These are phyloP conservation scores for Solenopsis invicta DNA, from an alignment of 1,140 invertebrate genomes.

Conservation along the genomic window DNA sequence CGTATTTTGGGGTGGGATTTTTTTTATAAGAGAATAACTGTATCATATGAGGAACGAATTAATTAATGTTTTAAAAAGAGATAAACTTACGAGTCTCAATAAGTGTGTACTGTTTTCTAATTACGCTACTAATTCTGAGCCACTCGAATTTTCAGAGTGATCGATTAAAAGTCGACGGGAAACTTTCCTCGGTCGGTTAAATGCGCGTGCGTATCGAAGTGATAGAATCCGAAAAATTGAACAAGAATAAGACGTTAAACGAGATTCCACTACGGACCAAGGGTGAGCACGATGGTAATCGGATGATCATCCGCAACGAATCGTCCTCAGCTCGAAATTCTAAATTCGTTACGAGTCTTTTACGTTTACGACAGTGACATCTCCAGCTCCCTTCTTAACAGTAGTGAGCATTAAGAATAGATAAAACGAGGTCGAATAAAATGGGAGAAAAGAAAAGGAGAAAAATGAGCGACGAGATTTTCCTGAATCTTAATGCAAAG, in stretches of 20 bases:
- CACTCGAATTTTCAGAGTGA: neutral
- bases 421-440: conserved; percentile 11
- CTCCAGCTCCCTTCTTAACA: neutral
- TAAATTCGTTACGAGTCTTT: conserved; percentile 78
- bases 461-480: conserved; percentile 18
- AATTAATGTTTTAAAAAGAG: neutral
- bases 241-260: conserved; percentile 72
- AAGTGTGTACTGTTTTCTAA: neutral
- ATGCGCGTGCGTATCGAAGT: conserved; percentile 17
- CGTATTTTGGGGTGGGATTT: too few relatives aligned
- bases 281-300: conserved; percentile 61
- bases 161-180: neutral
- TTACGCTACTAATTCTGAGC: neutral
- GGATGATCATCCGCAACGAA: conserved; percentile 79
- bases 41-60: neutral
- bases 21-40: neutral
- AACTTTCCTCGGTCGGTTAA: neutral
- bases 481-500: conserved; percentile 8
- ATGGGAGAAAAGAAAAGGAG: conserved; percentile 36
- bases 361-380: conserved; percentile 21
- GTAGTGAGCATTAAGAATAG: conserved; percentile 15
- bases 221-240: conserved; percentile 20
- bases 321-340: conserved; percentile 54
- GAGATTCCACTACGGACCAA: conserved; percentile 11
- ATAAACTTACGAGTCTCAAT: neutral